Evolutionary conservation across 2,888 invertebrate species (phyloP).

Genomic region (Epistrophe grossulariae): DNA sequence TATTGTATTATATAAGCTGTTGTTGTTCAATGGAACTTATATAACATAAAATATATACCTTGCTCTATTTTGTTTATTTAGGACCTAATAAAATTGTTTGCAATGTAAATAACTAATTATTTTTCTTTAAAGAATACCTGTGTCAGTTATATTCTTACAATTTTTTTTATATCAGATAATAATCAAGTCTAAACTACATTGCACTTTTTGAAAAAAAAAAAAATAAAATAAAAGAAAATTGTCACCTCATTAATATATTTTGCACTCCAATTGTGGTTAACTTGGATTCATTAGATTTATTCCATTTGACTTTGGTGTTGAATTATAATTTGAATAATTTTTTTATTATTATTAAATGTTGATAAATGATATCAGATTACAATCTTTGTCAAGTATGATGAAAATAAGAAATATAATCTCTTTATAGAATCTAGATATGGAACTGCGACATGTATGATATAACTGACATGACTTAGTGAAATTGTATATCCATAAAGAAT

Average conservation of each 20-base stretch:
- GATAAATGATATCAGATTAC: neutral
- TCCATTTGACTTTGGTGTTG: neutral
- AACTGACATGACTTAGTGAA: neutral
- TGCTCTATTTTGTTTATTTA: neutral
- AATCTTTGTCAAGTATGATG: neutral
- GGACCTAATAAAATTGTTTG: neutral
- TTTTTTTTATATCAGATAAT: neutral
- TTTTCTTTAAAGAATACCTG: neutral
- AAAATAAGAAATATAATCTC: conserved; percentile 1
- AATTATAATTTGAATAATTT: neutral
- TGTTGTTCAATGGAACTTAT: neutral
- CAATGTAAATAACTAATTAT: neutral
- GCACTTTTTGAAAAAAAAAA: neutral
- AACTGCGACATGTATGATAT: neutral
- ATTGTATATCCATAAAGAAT: neutral
- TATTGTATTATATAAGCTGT: neutral
- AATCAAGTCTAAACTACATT: conserved; percentile 3
- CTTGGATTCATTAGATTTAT: neutral
- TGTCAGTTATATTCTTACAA: neutral
- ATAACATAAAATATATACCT: neutral
- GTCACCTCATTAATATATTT: neutral
- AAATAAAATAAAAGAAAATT: neutral
- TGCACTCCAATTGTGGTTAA: conserved; percentile 1
- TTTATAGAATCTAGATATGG: neutral
- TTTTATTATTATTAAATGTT: neutral